phyloP scores from a whole-genome alignment of 2,797 vertebrate genomes.

The Trachurus trachurus region DNA sequence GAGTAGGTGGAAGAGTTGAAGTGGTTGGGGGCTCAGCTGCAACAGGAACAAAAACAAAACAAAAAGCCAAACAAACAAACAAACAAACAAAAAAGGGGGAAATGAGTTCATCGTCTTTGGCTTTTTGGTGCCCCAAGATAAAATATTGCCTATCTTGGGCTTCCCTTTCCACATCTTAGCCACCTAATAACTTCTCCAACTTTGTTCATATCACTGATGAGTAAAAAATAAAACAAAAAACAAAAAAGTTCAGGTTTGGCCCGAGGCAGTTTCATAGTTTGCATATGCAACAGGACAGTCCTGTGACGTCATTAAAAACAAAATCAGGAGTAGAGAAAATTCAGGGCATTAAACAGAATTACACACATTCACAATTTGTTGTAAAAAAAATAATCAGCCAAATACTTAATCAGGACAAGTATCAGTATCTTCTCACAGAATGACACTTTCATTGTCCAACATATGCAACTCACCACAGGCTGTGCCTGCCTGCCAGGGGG shows the following conservation, averaged over 20 bases:
- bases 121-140: neutral
- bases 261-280: neutral
- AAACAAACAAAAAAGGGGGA: conserved; percentile 21
- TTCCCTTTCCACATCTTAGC: neutral
- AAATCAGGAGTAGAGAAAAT: conserved; percentile 5
- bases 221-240: conserved; percentile 3
- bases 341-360: neutral
- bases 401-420: neutral
- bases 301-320: neutral
- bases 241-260: neutral
- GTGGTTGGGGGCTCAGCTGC: conserved; percentile 61
- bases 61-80: conserved; percentile 40
- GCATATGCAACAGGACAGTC: neutral
- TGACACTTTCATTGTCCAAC: no score
- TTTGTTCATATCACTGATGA: neutral
- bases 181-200: neutral
- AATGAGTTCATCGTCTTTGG: conserved; percentile 14
- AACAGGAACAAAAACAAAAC: conserved; percentile 46
- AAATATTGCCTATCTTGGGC: neutral
- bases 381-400: neutral
- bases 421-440: neutral
- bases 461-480: conserved; percentile 82
- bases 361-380: neutral
- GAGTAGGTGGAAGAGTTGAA: conserved; percentile 41
- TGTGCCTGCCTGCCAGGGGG: conserved; percentile 83